Evolutionary conservation across 2,888 invertebrate genomes (phyloP).

Genomic region (Mallateleia sp.): DNA sequence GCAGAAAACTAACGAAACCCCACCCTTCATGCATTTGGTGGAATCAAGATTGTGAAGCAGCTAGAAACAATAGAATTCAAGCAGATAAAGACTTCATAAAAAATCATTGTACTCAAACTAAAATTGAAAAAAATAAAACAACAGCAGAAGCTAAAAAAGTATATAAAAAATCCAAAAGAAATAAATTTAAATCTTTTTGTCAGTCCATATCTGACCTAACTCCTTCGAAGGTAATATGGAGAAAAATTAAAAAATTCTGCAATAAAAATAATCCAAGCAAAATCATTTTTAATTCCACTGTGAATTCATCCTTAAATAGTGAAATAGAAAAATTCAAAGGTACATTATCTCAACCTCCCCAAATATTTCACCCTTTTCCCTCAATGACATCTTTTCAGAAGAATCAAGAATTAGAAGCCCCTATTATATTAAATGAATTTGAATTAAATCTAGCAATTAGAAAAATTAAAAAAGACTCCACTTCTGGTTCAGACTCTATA

Average conservation of each 20-base stretch:
- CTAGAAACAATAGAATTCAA: neutral
- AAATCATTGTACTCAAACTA: neutral
- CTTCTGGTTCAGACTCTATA: neutral
- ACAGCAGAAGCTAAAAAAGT: constrained; percentile 6
- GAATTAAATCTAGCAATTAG: neutral
- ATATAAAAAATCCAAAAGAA: neutral
- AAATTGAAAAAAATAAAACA: neutral
- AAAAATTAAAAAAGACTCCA: neutral
- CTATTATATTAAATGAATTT: neutral
- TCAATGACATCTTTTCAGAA: too few relatives aligned
- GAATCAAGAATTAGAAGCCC: neutral
- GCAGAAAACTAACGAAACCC: neutral
- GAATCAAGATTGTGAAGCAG: constrained; percentile 27
- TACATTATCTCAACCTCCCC: neutral
- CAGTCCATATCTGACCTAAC: neutral
- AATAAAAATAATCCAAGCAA: neutral
- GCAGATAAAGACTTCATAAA: constrained; percentile 3
- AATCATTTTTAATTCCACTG: neutral
- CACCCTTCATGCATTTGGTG: constrained; percentile 22
- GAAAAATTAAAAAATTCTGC: neutral
- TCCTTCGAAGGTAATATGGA: neutral
- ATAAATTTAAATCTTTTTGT: neutral
- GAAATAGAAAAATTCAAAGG: neutral
- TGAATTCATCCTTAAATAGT: neutral
- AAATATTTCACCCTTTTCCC: neutral